Percentiles rank a stretch among this genome's conserved stretches.
phyloP scores from a whole-genome alignment of 23 tunicate genomes.

The Phallusia fumigata region DNA sequence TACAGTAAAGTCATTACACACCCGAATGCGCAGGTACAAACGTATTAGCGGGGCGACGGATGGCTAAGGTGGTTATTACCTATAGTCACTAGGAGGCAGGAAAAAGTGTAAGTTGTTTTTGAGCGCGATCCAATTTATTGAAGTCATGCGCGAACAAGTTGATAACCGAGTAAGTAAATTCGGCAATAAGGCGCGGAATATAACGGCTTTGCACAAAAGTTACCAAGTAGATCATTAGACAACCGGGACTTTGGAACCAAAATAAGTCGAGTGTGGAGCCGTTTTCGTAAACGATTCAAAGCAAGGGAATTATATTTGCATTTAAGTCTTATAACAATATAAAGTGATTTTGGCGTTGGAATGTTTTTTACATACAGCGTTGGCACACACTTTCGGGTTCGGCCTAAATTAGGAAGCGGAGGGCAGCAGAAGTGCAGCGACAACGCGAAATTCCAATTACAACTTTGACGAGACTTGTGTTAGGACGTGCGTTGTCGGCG shows the following conservation, averaged over 20 bases:
- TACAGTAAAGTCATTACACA: not conserved
- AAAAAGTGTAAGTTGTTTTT: not conserved
- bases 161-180: too few relatives aligned
- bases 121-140: not conserved
- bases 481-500: conserved; percentile 9
- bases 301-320: too few relatives aligned
- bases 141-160: too few relatives aligned
- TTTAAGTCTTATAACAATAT: too few relatives aligned
- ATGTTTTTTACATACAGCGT: too few relatives aligned
- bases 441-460: conserved; percentile 2
- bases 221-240: too few relatives aligned
- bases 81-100: not conserved
- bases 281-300: too few relatives aligned
- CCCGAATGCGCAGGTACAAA: not conserved
- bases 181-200: too few relatives aligned
- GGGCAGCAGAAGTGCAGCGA: not conserved
- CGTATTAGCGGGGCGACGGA: not conserved
- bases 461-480: conserved; percentile 1
- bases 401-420: not conserved
- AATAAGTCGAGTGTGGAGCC: too few relatives aligned
- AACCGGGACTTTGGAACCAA: too few relatives aligned
- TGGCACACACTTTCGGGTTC: not conserved
- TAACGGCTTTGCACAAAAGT: too few relatives aligned
- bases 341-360: too few relatives aligned
- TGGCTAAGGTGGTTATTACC: not conserved